These are phyloP conservation scores for Salvelinus sp. DNA, from an alignment of 2,113 vertebrate genomes.

Conservation along the genomic window DNA sequence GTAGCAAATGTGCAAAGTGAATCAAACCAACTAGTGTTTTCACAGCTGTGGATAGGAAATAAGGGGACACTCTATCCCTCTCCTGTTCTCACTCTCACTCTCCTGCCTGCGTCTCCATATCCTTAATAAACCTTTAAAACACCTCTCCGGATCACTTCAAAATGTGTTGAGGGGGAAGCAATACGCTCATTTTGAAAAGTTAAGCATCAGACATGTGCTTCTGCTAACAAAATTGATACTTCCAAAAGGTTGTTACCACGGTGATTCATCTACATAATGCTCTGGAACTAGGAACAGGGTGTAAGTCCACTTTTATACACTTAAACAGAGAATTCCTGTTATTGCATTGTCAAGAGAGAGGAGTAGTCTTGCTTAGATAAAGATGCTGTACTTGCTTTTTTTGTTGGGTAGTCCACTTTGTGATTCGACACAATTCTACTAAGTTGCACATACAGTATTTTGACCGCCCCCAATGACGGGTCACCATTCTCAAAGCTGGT, in stretches of 20 bases:
- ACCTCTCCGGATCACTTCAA: constrained; percentile 83
- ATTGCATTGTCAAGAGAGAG: not conserved
- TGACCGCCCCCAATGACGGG: too few relatives aligned
- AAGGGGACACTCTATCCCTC: constrained; percentile 42
- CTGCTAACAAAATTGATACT: constrained; percentile 85
- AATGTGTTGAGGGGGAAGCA: constrained; percentile 82
- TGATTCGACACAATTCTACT: too few relatives aligned
- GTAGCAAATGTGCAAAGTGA: constrained; percentile 86
- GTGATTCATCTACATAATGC: constrained; percentile 72
- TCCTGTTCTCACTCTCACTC: constrained; percentile 58
- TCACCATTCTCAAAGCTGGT: too few relatives aligned
- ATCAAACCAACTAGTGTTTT: constrained; percentile 80
- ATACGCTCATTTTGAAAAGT: constrained; percentile 82
- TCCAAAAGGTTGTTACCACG: constrained; percentile 82
- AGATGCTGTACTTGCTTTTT: not conserved
- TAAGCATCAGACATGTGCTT: constrained; percentile 78
- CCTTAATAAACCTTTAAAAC: not conserved
- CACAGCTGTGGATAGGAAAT: constrained; percentile 88
- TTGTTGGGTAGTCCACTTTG: not conserved
- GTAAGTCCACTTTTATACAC: not conserved
- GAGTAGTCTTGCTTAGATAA: not conserved
- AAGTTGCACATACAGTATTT: too few relatives aligned
- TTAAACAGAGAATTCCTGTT: not conserved
- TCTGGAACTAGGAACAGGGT: not conserved
- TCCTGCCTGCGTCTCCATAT: not conserved